Percentiles rank a stretch among this genome's conserved stretches.
phyloP scores from a whole-genome alignment of 1,140 invertebrate genomes.

The Melitaea cinxia region DNA sequence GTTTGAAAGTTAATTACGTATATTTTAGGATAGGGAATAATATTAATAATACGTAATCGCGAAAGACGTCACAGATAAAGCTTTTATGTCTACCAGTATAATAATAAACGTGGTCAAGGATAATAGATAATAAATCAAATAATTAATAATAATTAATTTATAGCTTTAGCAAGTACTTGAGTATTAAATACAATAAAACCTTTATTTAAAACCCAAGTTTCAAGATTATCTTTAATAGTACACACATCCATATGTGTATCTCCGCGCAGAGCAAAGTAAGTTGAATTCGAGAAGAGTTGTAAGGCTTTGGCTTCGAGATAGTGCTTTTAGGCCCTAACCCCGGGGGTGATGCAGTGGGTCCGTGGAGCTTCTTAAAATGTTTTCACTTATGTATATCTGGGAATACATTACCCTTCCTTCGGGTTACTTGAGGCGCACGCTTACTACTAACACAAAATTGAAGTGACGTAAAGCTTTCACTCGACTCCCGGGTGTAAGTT shows the following conservation, averaged over 20 bases:
- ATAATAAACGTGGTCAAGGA: too few relatives aligned
- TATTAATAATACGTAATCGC: too few relatives aligned
- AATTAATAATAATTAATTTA: too few relatives aligned
- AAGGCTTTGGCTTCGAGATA: conserved; percentile 80
- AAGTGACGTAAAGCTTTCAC: conserved; percentile 79
- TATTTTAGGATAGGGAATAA: too few relatives aligned
- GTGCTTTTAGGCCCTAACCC: conserved; percentile 82
- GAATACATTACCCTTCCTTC: conserved; percentile 78
- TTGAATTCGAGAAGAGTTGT: conserved; percentile 82
- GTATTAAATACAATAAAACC: too few relatives aligned
- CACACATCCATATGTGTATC: conserved; percentile 57
- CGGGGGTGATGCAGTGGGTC: conserved; percentile 78
- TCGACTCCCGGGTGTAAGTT: conserved; percentile 71
- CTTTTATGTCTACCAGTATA: too few relatives aligned
- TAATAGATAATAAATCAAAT: too few relatives aligned
- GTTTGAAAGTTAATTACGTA: too few relatives aligned
- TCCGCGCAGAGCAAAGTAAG: conserved; percentile 76
- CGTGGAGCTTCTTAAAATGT: conserved; percentile 80
- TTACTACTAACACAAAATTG: conserved; percentile 80
- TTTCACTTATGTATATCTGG: conserved; percentile 80
- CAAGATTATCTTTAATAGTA: conserved; percentile 49
- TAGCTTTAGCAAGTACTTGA: too few relatives aligned
- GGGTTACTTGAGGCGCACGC: conserved; percentile 74
- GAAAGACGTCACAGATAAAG: too few relatives aligned
- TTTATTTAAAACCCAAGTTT: too few relatives aligned